phyloP scores from a whole-genome alignment of 92 coral and sea anemone species.

The Siderastrea radians region DNA sequence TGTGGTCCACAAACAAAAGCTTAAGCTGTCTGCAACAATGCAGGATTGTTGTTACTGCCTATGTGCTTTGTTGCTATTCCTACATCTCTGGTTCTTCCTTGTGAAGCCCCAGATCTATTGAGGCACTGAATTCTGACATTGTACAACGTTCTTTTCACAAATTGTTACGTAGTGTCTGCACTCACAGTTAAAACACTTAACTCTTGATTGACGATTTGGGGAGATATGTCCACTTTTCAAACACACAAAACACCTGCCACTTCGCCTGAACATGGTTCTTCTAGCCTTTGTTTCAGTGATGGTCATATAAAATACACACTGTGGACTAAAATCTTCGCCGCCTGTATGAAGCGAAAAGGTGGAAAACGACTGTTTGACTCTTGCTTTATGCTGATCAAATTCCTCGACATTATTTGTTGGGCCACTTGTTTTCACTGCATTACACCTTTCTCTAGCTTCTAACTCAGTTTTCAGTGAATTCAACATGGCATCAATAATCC shows the following conservation, averaged over 20 bases:
- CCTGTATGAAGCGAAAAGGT: not conserved
- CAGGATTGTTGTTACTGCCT: too few species aligned
- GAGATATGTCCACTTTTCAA: too few species aligned
- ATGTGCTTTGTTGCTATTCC: too few species aligned
- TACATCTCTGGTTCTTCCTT: too few species aligned
- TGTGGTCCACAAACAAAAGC: not conserved
- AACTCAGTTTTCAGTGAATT: not conserved
- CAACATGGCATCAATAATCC: not conserved
- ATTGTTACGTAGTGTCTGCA: too few species aligned
- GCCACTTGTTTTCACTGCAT: not conserved
- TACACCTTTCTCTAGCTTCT: not conserved
- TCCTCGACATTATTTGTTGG: not conserved
- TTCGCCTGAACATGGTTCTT: slow-evolving; percentile 19
- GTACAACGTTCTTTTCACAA: too few species aligned
- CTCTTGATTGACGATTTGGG: not conserved
- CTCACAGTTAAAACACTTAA: not conserved
- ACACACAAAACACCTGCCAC: too few species aligned
- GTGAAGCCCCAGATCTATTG: too few species aligned
- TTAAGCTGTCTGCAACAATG: too few species aligned
- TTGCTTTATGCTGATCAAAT: not conserved
- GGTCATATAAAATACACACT: not conserved
- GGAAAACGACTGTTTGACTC: not conserved
- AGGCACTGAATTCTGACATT: too few species aligned
- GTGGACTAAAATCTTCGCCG: too few species aligned
- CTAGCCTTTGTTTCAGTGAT: slow-evolving; percentile 11